Conservation (phyloP, 2,113 vertebrate genomes). For the Malaclemys terrapin region DNA sequence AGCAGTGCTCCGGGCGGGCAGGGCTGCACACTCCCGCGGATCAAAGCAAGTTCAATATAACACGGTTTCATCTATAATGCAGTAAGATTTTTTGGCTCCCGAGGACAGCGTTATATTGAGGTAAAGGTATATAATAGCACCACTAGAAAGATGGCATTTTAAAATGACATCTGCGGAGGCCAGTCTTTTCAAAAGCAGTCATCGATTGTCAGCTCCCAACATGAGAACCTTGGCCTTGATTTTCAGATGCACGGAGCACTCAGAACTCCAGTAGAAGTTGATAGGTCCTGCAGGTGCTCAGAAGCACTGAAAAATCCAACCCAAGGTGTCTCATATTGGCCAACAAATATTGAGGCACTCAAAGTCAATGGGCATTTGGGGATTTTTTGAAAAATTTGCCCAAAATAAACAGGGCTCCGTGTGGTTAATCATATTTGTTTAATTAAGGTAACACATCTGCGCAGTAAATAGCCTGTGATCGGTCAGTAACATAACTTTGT, state of each 20-base stretch:
- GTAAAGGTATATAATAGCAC: background rate
- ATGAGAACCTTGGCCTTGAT: background rate
- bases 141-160: background rate
- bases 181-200: background rate
- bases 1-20: no score
- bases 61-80: no score
- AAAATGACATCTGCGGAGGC: background rate
- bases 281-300: background rate
- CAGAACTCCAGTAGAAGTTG: background rate
- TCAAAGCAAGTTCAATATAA: no score
- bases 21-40: no score
- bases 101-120: no score
- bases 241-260: background rate
- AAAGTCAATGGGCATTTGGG: background rate
- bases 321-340: background rate
- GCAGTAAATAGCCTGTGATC: constrained; percentile 78
- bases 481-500: constrained; percentile 78
- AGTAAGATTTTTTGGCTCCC: no score
- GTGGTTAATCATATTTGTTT: constrained; percentile 80
- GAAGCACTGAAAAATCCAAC: background rate
- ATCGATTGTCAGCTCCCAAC: background rate
- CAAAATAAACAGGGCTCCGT: constrained; percentile 73
- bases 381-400: constrained; percentile 32
- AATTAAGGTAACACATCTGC: constrained; percentile 84
- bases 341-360: background rate